Evolutionary conservation across 2,888 invertebrate species (phyloP).

Genomic region (Trissolcus japonicus): DNA sequence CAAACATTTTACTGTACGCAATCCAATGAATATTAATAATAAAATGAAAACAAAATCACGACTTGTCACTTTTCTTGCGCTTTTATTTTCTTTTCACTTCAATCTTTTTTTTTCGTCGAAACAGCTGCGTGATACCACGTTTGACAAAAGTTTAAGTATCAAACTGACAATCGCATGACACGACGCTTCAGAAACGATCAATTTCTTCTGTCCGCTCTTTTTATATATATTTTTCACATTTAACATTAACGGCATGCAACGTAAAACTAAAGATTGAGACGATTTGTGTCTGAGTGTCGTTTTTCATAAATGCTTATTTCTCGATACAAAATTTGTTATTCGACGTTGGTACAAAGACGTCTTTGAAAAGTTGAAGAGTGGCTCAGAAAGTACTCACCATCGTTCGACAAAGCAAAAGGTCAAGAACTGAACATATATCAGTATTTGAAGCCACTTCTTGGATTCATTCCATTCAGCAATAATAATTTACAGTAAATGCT

Average conservation of each 20-base stretch:
- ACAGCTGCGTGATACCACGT: constrained; percentile 11
- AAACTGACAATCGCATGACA: constrained; percentile 10
- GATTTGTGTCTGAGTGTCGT: not conserved
- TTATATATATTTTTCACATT: not conserved
- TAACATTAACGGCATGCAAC: constrained; percentile 12
- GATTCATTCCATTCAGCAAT: not conserved
- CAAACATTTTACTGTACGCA: constrained; percentile 55
- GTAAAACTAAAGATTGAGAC: constrained; percentile 4
- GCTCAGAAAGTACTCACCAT: too few species aligned
- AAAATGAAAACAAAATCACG: constrained; percentile 45
- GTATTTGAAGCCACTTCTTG: not conserved
- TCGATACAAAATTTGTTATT: constrained; percentile 1
- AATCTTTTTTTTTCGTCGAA: not conserved
- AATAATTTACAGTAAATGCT: constrained; percentile 16
- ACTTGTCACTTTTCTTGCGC: too few species aligned
- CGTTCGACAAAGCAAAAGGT: too few species aligned
- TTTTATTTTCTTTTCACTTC: not conserved
- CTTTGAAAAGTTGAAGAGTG: too few species aligned
- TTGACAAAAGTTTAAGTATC: constrained; percentile 27
- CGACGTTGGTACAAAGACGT: too few species aligned
- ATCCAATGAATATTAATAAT: constrained; percentile 57
- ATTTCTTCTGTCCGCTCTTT: constrained; percentile 1
- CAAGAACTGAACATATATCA: too few species aligned
- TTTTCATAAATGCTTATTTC: constrained; percentile 9
- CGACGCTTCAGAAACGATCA: constrained; percentile 11